phyloP scores from a whole-genome alignment of 2,797 vertebrate genomes.

The Sebastes hubbsi region DNA sequence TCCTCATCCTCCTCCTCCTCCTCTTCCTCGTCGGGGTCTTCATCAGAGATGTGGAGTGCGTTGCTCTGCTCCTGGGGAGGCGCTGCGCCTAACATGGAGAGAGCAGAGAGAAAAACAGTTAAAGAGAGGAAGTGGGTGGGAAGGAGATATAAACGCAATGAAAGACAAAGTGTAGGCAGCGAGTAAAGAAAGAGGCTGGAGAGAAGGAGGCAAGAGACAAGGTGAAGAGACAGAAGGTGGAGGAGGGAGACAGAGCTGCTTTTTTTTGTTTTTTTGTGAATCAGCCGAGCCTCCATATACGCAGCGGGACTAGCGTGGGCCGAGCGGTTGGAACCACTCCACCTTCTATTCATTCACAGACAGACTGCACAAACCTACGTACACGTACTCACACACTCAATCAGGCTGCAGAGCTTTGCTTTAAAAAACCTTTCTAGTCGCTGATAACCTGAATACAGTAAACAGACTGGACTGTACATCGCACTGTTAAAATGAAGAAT shows the following conservation, averaged over 20 bases:
- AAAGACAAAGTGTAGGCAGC: constrained; percentile 53
- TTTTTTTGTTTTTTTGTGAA: constrained; percentile 48
- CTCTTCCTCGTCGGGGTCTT: constrained; percentile 48
- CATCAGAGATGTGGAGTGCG: constrained; percentile 20
- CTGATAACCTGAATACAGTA: not conserved
- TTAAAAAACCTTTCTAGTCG: not conserved
- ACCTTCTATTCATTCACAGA: constrained; percentile 67
- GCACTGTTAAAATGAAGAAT: too few species aligned
- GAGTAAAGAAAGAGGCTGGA: constrained; percentile 1
- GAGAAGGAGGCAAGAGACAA: constrained; percentile 29
- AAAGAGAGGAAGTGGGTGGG: constrained; percentile 40
- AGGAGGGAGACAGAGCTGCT: constrained; percentile 56
- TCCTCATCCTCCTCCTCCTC: constrained; percentile 22
- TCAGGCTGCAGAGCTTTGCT: not conserved
- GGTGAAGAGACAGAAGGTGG: constrained; percentile 45
- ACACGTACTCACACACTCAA: constrained; percentile 8
- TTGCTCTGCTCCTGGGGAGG: constrained; percentile 72
- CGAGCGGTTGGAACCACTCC: constrained; percentile 61
- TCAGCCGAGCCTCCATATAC: constrained; percentile 47
- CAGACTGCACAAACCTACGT: constrained; percentile 30
- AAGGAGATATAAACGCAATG: constrained; percentile 35
- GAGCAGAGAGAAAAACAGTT: constrained; percentile 12
- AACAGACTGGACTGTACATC: not conserved
- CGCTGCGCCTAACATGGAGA: constrained; percentile 73
- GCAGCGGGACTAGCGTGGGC: constrained; percentile 60